Evolutionary conservation across 2,113 vertebrate species (phyloP).

Genomic region (Alaudala cheleensis): DNA sequence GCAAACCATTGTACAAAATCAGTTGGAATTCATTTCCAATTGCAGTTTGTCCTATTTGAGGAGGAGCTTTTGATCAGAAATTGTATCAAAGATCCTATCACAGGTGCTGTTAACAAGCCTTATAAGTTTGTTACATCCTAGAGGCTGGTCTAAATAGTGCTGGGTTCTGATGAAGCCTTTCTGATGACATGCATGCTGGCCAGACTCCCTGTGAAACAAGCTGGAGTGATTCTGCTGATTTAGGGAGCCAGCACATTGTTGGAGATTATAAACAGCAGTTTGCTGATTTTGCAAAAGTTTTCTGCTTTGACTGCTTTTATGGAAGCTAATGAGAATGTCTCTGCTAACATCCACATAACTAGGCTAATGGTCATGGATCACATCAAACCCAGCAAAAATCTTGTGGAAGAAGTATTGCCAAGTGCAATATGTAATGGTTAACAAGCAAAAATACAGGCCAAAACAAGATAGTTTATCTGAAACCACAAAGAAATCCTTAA

Average conservation of each 20-base stretch:
- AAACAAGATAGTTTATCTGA: not conserved
- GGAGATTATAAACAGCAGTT: not conserved
- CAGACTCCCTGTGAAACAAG: not conserved
- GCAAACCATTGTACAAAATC: not conserved
- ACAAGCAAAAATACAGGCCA: not conserved
- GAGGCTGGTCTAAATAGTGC: not conserved
- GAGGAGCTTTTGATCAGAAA: not conserved
- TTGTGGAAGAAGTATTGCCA: not conserved
- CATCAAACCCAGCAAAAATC: not conserved
- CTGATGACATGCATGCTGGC: not conserved
- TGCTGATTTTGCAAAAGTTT: not conserved
- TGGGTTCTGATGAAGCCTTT: not conserved
- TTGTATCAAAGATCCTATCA: not conserved
- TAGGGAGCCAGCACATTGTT: not conserved
- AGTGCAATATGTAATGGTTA: not conserved
- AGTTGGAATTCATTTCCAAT: not conserved
- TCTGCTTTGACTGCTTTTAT: not conserved
- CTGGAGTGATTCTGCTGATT: not conserved
- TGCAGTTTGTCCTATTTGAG: not conserved
- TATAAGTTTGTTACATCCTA: not conserved
- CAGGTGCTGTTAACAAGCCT: not conserved
- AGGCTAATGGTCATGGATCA: not conserved
- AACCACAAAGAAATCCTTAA: not conserved
- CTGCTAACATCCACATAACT: not conserved
- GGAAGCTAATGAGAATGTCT: not conserved